Percentiles rank a stretch among this genome's conserved stretches.
Evolutionary conservation across 2,113 vertebrate genomes (phyloP).

Genomic region (Halcyon malimbica): DNA sequence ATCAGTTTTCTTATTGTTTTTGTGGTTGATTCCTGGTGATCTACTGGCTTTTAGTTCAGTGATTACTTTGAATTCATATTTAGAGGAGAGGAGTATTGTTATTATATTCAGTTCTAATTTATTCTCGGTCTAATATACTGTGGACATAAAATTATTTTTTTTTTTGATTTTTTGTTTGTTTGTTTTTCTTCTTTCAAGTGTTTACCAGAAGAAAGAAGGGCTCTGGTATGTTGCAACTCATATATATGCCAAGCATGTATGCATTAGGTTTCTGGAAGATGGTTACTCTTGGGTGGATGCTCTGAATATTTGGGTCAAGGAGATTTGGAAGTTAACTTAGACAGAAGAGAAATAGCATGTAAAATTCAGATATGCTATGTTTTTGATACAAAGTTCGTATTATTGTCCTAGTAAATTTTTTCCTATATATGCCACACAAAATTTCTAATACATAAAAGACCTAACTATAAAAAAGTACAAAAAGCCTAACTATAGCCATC

Average conservation of each 20-base stretch:
- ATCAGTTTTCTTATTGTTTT: not conserved
- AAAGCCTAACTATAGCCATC: constrained; percentile 13
- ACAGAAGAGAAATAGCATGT: not conserved
- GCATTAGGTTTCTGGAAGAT: not conserved
- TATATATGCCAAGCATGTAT: not conserved
- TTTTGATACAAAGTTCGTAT: not conserved
- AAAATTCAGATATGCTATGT: not conserved
- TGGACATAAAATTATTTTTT: not conserved
- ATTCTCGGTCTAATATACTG: not conserved
- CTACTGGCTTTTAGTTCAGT: not conserved
- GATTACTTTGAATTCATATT: not conserved
- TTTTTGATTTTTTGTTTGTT: not conserved
- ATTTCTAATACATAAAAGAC: not conserved
- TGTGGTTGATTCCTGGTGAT: not conserved
- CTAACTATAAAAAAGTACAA: not conserved
- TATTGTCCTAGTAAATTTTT: not conserved
- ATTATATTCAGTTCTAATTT: not conserved
- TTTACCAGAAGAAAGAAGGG: not conserved
- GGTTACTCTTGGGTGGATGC: not conserved
- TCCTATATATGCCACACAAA: not conserved
- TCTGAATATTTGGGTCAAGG: not conserved
- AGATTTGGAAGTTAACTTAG: not conserved
- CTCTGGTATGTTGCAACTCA: not conserved
- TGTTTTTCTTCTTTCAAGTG: not conserved
- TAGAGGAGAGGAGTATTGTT: not conserved